These are phyloP conservation scores for Priocnemis perturbator DNA, from an alignment of 2,888 invertebrate genomes.

Conservation along the genomic window DNA sequence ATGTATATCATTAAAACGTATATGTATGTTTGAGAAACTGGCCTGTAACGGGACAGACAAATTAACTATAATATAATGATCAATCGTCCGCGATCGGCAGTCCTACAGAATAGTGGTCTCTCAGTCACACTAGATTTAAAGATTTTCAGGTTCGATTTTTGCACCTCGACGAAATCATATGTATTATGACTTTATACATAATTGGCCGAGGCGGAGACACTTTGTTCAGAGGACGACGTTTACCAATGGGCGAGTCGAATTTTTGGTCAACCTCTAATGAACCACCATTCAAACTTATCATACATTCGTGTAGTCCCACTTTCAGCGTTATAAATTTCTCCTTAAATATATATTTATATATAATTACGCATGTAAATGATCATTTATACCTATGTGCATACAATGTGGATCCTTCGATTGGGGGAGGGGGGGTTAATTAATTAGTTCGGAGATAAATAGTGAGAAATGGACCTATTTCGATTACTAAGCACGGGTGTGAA, in stretches of 20 bases:
- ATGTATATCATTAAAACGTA: slow-evolving; percentile 16
- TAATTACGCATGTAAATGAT: slow-evolving; percentile 57
- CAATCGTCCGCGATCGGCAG: slow-evolving; percentile 52
- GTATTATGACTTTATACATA: too few relatives aligned
- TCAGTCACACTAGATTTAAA: slow-evolving; percentile 1
- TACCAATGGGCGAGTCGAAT: neutral
- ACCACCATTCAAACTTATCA: slow-evolving; percentile 45
- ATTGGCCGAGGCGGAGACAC: too few relatives aligned
- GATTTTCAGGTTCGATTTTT: too few relatives aligned
- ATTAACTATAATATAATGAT: slow-evolving; percentile 38
- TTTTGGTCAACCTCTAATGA: neutral
- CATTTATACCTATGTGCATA: slow-evolving; percentile 48
- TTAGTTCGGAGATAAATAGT: slow-evolving; percentile 29
- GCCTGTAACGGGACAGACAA: slow-evolving; percentile 35
- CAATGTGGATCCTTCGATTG: slow-evolving; percentile 38
- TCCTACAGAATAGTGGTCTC: slow-evolving; percentile 51
- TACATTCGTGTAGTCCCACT: slow-evolving; percentile 28
- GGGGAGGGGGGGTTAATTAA: slow-evolving; percentile 8
- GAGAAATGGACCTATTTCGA: slow-evolving; percentile 30
- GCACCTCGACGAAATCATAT: too few relatives aligned
- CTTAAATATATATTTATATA: slow-evolving; percentile 55
- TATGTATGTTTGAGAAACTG: slow-evolving; percentile 37
- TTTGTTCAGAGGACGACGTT: too few relatives aligned
- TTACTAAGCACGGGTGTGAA: slow-evolving; percentile 11
- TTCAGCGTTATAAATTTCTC: slow-evolving; percentile 46